A percentile compares a stretch with the other conserved stretches of the same genome.
Conservation (phyloP, 2,113 vertebrate genomes). For the Catharus bicknelli region DNA sequence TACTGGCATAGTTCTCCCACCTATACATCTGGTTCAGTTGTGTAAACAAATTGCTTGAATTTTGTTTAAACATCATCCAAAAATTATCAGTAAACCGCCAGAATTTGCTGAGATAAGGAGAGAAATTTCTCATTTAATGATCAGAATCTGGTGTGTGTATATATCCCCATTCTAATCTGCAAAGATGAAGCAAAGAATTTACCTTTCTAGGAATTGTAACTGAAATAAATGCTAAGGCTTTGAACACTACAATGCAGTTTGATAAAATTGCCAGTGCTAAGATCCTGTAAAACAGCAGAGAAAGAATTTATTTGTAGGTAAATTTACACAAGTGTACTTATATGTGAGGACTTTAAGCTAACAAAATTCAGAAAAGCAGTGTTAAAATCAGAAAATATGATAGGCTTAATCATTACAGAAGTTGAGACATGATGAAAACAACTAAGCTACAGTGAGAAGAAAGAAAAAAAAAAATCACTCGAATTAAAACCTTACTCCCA, state of each 20-base stretch:
- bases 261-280: background rate
- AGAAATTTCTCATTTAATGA: background rate
- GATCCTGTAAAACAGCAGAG: background rate
- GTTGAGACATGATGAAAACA: background rate
- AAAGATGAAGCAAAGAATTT: background rate
- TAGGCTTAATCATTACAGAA: background rate
- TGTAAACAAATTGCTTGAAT: background rate
- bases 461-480: background rate
- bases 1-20: background rate
- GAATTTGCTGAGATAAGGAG: background rate
- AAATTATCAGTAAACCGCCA: background rate
- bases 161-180: background rate
- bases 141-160: background rate
- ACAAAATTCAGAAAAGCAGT: background rate
- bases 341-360: background rate
- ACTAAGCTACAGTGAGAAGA: background rate
- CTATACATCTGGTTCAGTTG: background rate
- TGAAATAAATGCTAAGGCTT: background rate
- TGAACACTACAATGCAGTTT: background rate
- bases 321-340: background rate
- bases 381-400: background rate
- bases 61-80: background rate
- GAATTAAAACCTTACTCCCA: background rate
- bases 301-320: background rate
- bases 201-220: background rate